phyloP scores from a whole-genome alignment of 1,140 invertebrate genomes.

The Teleopsis dalmanni region DNA sequence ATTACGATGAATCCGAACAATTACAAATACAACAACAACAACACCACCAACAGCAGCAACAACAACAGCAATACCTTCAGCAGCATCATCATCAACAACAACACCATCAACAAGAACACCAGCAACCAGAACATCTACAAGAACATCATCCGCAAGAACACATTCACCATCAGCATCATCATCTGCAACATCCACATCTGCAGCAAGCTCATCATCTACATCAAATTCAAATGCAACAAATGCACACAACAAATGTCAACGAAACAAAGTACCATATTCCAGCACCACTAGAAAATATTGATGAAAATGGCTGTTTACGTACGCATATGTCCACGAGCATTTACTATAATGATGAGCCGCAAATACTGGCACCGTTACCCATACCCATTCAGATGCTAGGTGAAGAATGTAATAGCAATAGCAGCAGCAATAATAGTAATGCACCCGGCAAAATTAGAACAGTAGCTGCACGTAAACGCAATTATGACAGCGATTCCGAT shows the following conservation, averaged over 20 bases:
- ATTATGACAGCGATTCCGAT: conserved; percentile 22
- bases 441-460: conserved; percentile 5
- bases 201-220: background rate
- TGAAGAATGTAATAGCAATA: conserved; percentile 22
- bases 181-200: background rate
- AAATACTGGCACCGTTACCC: background rate
- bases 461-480: conserved; percentile 30
- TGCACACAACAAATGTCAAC: background rate
- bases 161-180: background rate
- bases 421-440: conserved; percentile 18
- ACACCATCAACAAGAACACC: conserved; percentile 12
- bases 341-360: conserved; percentile 22
- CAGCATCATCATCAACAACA: conserved; percentile 5
- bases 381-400: background rate
- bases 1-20: background rate
- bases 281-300: conserved; percentile 27
- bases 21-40: too few species aligned
- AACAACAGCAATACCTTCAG: conserved; percentile 6
- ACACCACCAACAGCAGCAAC: background rate
- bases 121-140: conserved; percentile 11
- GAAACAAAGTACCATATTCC: conserved; percentile 7
- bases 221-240: background rate
- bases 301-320: conserved; percentile 18
- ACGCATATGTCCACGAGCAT: conserved; percentile 9
- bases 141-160: background rate